phyloP scores from a whole-genome alignment of 2,797 vertebrate species.

The Apogon talboti region DNA sequence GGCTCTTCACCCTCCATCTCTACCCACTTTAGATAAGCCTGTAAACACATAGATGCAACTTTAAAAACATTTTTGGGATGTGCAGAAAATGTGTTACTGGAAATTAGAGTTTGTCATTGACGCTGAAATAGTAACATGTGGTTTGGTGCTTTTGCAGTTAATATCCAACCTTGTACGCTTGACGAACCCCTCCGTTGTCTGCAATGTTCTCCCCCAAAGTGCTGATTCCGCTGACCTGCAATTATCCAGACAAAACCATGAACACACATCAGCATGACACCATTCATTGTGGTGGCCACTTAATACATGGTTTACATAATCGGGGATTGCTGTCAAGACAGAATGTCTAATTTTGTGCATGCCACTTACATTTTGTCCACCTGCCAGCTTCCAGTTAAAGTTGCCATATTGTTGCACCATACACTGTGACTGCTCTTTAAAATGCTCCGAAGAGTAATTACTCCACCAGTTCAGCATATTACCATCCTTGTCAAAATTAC shows the following conservation, averaged over 20 bases:
- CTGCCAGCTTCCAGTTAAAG: constrained; percentile 94
- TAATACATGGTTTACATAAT: constrained; percentile 23
- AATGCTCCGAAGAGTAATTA: constrained; percentile 92
- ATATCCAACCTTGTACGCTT: constrained; percentile 91
- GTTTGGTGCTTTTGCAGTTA: constrained; percentile 2
- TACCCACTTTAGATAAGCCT: constrained; percentile 96
- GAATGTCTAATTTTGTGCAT: constrained; percentile 17
- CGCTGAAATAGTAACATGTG: constrained; percentile 22
- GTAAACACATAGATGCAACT: constrained; percentile 43
- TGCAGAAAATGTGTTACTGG: constrained; percentile 13
- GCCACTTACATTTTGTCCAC: constrained; percentile 88
- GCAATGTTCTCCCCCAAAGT: constrained; percentile 98
- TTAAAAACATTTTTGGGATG: constrained; percentile 16
- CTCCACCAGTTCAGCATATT: constrained; percentile 99
- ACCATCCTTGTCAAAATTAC: constrained; percentile 96
- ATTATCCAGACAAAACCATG: constrained; percentile 26
- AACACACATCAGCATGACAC: constrained; percentile 38
- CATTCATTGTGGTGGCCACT: constrained; percentile 64
- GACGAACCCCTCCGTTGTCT: constrained; percentile 95
- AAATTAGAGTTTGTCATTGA: constrained; percentile 1
- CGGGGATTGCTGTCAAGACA: constrained; percentile 19
- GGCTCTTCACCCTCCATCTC: constrained; percentile 88
- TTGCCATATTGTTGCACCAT: constrained; percentile 94
- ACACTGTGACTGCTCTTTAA: constrained; percentile 92
- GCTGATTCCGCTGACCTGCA: constrained; percentile 94